These are phyloP conservation scores for Acleris holmiana DNA, from an alignment of 2,888 invertebrate species.

Conservation along the genomic window DNA sequence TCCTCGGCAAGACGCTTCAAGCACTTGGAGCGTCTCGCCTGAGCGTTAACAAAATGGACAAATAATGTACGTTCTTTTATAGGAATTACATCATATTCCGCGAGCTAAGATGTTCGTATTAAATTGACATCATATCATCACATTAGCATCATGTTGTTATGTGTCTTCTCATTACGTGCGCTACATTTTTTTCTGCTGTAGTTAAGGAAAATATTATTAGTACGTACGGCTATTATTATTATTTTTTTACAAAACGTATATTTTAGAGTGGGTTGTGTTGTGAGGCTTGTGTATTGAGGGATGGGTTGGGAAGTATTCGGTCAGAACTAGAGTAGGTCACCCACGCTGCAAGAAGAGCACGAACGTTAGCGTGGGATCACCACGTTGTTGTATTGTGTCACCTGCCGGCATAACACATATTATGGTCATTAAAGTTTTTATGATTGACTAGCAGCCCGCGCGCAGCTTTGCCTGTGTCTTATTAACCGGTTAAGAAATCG, in stretches of 20 bases:
- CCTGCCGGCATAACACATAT: constrained; percentile 48
- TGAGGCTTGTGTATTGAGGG: constrained; percentile 12
- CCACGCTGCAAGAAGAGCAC: constrained; percentile 56
- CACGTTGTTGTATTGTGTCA: constrained; percentile 53
- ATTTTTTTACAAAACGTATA: neutral
- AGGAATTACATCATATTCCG: constrained; percentile 72
- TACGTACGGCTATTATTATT: neutral
- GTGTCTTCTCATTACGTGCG: constrained; percentile 19
- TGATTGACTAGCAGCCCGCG: neutral
- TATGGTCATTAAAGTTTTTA: constrained; percentile 36
- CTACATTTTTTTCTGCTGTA: constrained; percentile 19
- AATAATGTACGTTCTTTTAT: constrained; percentile 62
- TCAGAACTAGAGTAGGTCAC: constrained; percentile 53
- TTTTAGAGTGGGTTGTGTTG: constrained; percentile 4
- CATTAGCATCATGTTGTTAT: constrained; percentile 37
- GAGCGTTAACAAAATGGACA: constrained; percentile 68
- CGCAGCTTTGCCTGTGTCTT: no score
- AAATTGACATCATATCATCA: constrained; percentile 35
- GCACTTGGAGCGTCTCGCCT: constrained; percentile 52
- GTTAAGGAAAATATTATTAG: constrained; percentile 1
- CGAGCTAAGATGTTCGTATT: constrained; percentile 41
- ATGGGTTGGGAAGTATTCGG: constrained; percentile 47
- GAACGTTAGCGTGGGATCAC: constrained; percentile 59
- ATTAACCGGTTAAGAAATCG: no score
- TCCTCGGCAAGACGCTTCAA: constrained; percentile 48